Evolutionary conservation across 2,113 vertebrate genomes (phyloP), one percentile per base, ranked within the genome.

Genomic region (Puma concolor): DNA sequence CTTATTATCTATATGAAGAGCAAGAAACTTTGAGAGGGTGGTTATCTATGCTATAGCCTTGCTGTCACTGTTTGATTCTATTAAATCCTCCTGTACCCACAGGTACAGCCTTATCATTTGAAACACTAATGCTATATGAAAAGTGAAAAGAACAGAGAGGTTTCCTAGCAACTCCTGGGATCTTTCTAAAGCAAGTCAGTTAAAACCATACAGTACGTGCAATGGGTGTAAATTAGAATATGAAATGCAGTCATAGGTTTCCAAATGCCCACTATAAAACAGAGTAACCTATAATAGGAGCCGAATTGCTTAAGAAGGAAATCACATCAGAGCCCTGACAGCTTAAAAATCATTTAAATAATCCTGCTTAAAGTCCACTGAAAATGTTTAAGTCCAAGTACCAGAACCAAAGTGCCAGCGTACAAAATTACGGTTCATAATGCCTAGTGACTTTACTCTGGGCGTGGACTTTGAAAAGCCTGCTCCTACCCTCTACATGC

Each of bases 111-210:
- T 99, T 99, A 99, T 98, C 98, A 98, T 98, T 98, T 98, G 97
- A 99, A 99, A 98, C 97, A 98, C 98, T 98, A 98, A 99, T 98
- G 98, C 98, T 95, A 91, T 98, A 98, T 98, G 98, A 98, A 98
- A 98, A 98, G 95, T 96, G 97, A 98, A 98, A 98, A 98, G 98
- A 98, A 98, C 97, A 98, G 98, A 98, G 98, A 98, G 96, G 98
- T 99, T 98, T 98, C 98, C 98, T 99, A 99, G 98, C 97, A 99
- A 98, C 98, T 98, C 98, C 98, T 98, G 97, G 98, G 97, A 98
- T 98, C 97, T 94, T 97, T 98, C 98, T 97, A 98, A 98, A 98
- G 98, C 96, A 94, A 99, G 98, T 98, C 98, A 97, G 97, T 99
- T 99, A 99, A 99, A 99, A 97, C 98, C 96, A 76, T 94, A 94